Evolutionary conservation across 1,140 invertebrate genomes (phyloP).

Genomic region (Drosophila biarmipes): DNA sequence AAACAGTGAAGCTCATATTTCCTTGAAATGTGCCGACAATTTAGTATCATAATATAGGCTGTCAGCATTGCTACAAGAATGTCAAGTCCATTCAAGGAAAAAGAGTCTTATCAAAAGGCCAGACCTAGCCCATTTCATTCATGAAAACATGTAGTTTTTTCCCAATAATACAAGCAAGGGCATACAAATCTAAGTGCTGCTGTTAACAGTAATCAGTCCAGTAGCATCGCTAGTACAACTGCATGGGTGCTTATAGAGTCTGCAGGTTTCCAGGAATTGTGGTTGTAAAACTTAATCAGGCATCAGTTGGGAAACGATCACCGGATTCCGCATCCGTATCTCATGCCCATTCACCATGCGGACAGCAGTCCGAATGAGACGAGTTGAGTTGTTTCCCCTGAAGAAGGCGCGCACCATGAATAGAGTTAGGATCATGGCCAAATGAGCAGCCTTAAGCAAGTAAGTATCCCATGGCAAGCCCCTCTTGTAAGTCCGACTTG

Average conservation of each 20-base stretch:
- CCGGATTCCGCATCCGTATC: conserved; percentile 28
- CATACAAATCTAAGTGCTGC: not conserved
- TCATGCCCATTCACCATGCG: conserved; percentile 32
- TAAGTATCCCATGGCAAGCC: conserved; percentile 38
- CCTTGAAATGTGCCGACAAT: too few species aligned
- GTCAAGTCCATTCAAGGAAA: not conserved
- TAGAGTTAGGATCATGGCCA: conserved; percentile 47
- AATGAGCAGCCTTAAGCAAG: conserved; percentile 39
- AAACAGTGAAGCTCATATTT: too few species aligned
- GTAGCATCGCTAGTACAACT: conserved; percentile 23
- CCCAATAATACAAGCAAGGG: too few species aligned
- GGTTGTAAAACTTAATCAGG: conserved; percentile 34
- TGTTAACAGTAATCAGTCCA: conserved; percentile 4
- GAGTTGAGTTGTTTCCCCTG: conserved; percentile 38
- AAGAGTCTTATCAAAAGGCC: not conserved
- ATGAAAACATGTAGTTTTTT: not conserved
- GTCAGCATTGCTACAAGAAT: not conserved
- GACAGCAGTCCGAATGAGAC: conserved; percentile 33
- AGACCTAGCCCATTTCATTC: not conserved
- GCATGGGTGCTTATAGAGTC: not conserved
- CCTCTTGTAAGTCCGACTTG: conserved; percentile 51
- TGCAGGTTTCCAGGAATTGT: conserved; percentile 11
- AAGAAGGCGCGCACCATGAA: conserved; percentile 46
- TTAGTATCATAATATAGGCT: too few species aligned
- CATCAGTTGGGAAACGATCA: conserved; percentile 26